Evolutionary conservation across 2,113 vertebrate species (phyloP), one percentile per base, ranked within the genome.

Genomic region (Ageneiosus marmoratus): DNA sequence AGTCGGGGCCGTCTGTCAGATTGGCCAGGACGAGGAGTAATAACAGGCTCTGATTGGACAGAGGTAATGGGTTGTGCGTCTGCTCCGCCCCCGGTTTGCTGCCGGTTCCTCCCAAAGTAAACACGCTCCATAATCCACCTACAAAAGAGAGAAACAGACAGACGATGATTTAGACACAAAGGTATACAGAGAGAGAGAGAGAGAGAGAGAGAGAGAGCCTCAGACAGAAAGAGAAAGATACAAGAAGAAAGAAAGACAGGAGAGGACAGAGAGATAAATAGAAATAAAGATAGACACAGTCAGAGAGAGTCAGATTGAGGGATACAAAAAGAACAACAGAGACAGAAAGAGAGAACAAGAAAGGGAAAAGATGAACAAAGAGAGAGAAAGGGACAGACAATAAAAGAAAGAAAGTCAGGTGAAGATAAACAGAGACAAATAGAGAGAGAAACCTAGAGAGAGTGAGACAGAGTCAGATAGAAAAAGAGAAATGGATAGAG

Each of bases 41-140:
- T 84, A 99, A 90, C 7, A 99, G 95, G 79, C 98, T 99, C 92
- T 99, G 98, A 92, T 95, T 98, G 89, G 97, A 98, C 48, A 99
- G 93, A 1, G 98, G 97, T 34, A 98, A 96, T 0, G 95, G 96
- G 82, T 96, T 91, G 41, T 95, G 95, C 22, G 97, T 97, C 82
- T 96, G 93, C 67, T 96, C 93, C 0, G 90, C 9, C 0, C 93
- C 82, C 0, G 93, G 67, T 88, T 94, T 97, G 90, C 94, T 96
- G 82, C 95, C 95, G 58, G 93, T 95, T 1, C 96, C 96, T 0
- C 98, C 98, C 18, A 99, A 91, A 0, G 98, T 98, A 89, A 99
- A 96, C 80, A 99, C 98, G 0, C 95, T 97, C 98, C 97, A 98
- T 37, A 99, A 93, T 13, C 98, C 98, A 92, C 96, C 98, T 99